Evolutionary conservation across 2,888 invertebrate species (phyloP).

Genomic region (Diarsia rubi): DNA sequence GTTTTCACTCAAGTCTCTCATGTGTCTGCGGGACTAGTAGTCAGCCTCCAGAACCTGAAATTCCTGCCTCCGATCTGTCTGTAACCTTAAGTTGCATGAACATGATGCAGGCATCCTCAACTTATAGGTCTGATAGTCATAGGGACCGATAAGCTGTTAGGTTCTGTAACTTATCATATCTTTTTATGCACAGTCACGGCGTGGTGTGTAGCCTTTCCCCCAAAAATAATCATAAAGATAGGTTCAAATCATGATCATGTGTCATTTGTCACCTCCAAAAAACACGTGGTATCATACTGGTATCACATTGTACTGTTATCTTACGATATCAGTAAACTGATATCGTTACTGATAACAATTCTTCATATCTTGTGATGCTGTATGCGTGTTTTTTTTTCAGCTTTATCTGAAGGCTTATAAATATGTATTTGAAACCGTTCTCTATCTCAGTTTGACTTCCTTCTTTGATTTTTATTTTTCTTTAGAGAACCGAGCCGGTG

Average conservation of each 20-base stretch:
- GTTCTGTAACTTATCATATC: no score
- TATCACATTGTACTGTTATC: slow-evolving; percentile 30
- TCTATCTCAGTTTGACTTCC: slow-evolving; percentile 16
- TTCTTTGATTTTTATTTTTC: slow-evolving; percentile 8
- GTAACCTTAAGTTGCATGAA: not conserved
- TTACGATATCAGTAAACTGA: slow-evolving; percentile 20
- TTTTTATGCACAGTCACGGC: no score
- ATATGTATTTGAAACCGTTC: slow-evolving; percentile 31
- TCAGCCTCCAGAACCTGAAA: not conserved
- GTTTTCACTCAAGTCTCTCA: no score
- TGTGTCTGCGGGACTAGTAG: no score
- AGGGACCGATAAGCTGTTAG: no score
- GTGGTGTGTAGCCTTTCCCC: not conserved
- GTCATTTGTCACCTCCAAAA: slow-evolving; percentile 29
- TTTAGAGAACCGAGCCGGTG: not conserved
- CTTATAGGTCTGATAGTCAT: no score
- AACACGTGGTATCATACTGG: slow-evolving; percentile 12
- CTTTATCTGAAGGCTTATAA: slow-evolving; percentile 34
- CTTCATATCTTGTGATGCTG: slow-evolving; percentile 22
- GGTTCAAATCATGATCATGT: slow-evolving; percentile 22
- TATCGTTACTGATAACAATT: slow-evolving; percentile 17
- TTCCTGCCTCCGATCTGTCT: not conserved
- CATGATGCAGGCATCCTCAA: not conserved
- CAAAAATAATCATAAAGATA: slow-evolving; percentile 12
- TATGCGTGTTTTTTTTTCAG: slow-evolving; percentile 12